Base-by-base conservation (phyloP, 2,888 invertebrate species). In the Nephrotoma guestfalica region DNA sequence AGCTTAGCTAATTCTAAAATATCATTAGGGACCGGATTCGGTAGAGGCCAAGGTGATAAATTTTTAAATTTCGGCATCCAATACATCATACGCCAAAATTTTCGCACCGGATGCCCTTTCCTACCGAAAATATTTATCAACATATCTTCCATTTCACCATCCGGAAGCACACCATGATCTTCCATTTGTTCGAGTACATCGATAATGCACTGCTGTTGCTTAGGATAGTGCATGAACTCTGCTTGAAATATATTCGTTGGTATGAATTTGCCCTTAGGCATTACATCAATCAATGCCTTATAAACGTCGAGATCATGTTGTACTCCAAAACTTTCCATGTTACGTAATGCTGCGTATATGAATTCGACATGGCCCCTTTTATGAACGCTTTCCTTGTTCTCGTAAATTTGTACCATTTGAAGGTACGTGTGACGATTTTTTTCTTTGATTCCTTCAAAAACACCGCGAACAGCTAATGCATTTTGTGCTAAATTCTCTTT, bases 41-140 rank as follows among this genome's bases (percentile, higher is more conserved):
- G 97, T 86, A 96, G 91, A 4, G 94, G 94, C 96, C 97, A 98
- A 0, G 98, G 98, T 87, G 96, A 96, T 0, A 96, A 91, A 90
- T 98, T 95, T 90, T 95, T 96, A 90, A 99, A 97, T 91, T 99
- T 99, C 0, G 99, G 98, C 95, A 96, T 95, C 96, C 96, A 96
- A 89, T 96, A 96, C 94, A 96, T 94, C 95, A 96, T 96, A 11
- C 96, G 92, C 95, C 96, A 95, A 89, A 93, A 95, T 89, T 95
- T 96, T 87, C 96, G 92, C 5, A 96, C 90, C 0, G 96, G 96
- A 89, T 93, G 93, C 0, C 96, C 96, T 88, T 94, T 92, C 40
- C 92, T 92, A 0, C 99, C 99, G 92, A 99, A 99, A 86, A 96
- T 94, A 89, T 96, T 96, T 0, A 95, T 89, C 7, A 99, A 92